Conservation (phyloP, 2,113 vertebrate genomes). For the Chaenogobius annularis region DNA sequence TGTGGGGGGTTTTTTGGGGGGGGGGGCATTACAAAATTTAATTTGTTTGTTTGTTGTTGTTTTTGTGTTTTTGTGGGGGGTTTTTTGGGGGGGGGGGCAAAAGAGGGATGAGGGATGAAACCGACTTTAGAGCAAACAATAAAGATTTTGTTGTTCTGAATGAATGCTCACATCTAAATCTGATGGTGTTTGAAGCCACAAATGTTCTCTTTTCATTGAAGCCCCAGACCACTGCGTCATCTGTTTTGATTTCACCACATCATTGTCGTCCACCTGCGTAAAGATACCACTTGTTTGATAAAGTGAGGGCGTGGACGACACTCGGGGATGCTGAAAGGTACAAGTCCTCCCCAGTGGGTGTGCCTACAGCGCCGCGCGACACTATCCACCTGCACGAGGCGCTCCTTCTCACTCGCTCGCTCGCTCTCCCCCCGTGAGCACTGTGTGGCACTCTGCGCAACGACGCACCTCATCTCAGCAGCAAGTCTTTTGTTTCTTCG, state of each 20-base stretch:
- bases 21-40: no score
- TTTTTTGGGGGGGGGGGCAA: no score
- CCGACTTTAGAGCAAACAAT: no score
- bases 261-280: not conserved
- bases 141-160: not conserved
- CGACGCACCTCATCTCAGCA: conserved; percentile 40
- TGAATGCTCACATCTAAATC: not conserved
- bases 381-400: conserved; percentile 78
- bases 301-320: conserved; percentile 36
- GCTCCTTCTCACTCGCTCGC: conserved; percentile 44
- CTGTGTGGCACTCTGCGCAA: conserved; percentile 1
- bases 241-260: conserved; percentile 6
- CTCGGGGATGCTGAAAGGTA: conserved; percentile 65
- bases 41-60: no score
- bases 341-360: conserved; percentile 77
- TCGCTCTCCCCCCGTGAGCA: conserved; percentile 17
- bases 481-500: conserved; percentile 53
- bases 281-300: conserved; percentile 14
- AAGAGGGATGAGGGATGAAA: no score
- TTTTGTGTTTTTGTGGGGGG: no score
- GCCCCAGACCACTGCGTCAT: conserved; percentile 3
- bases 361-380: conserved; percentile 63
- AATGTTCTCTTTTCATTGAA: not conserved
- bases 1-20: no score
- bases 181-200: conserved; percentile 3